phyloP scores from a whole-genome alignment of 2,888 invertebrate species.

The Acanthosepion pharaonis region DNA sequence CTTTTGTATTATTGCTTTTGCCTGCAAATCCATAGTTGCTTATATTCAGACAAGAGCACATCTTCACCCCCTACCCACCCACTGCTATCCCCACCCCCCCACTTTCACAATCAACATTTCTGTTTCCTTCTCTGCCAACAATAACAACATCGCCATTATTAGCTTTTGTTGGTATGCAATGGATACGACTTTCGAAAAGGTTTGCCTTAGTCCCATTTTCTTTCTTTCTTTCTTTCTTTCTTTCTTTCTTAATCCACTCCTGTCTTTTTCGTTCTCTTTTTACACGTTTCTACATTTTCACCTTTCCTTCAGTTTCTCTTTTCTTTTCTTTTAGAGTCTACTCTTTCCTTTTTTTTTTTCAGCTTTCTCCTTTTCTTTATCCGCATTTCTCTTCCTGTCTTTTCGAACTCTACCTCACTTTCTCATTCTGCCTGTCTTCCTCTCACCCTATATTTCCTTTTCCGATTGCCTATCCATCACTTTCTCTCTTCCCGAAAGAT shows the following conservation, averaged over 20 bases:
- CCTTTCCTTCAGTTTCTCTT: neutral
- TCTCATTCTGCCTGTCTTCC: neutral
- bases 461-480: neutral
- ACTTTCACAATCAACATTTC: neutral
- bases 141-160: neutral
- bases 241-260: neutral
- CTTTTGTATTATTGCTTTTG: neutral
- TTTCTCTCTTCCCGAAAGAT: no score
- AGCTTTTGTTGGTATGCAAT: neutral
- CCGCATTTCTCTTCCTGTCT: neutral
- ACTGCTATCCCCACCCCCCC: neutral
- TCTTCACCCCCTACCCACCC: neutral
- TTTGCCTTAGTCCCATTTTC: neutral
- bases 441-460: neutral
- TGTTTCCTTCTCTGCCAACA: neutral
- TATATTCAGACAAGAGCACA: neutral
- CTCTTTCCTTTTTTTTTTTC: no score
- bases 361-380: neutral
- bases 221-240: neutral
- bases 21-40: neutral
- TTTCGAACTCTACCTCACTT: neutral
- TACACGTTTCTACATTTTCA: neutral
- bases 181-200: neutral
- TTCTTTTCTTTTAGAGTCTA: neutral
- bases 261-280: neutral